Evolutionary conservation across 2,797 vertebrate genomes (phyloP), one percentile per base, ranked within the genome.

Genomic region (Microhierax caerulescens): DNA sequence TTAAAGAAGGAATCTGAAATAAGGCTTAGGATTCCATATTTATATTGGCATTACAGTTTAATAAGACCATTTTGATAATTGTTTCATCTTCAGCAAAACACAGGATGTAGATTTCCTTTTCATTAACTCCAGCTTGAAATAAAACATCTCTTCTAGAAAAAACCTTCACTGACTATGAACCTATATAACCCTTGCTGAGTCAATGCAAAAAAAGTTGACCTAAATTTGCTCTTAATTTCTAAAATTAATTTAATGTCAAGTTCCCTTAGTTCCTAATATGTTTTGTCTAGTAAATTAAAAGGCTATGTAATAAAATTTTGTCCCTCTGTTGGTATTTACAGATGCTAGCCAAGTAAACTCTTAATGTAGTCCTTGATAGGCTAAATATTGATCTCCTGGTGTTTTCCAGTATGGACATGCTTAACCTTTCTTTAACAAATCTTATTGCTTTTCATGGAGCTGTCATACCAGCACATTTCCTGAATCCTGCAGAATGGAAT

Each of bases 241-340:
- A 25, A 61, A 78, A 67, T 9, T 2, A 79, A 65, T 73, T 57
- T 73, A 61, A 11, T 54, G 25, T 48, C 41, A 61, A 10, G 10
- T 63, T 95, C 17, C 34, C 30, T n/a, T 37, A 69, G 27, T 39
- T 72, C 50, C 57, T 59, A 39, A 6, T 25, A 7, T 53, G 8
- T 47, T 95, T 91, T 76, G 10, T 20, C 57, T 78, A 54, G 34
- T 9, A 16, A 69, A 50, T 14, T 82, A 47, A 77, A 94, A 94
- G 34, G 20, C 13, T 60, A 11, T 10, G 13, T 32, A 45, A 84
- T 4, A 67, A 32, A 48, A 34, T 53, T 25, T 60, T 70, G 3
- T 54, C 88, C 16, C 21, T 45, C 2, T 39, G 20, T 7, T 81
- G 45, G 5, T 53, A 30, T 79, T 78, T 59, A 36, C 22, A 95